Percentiles rank a stretch among this genome's conserved stretches.
phyloP scores from a whole-genome alignment of 2,888 invertebrate species.

The Allophyes oxyacanthae region DNA sequence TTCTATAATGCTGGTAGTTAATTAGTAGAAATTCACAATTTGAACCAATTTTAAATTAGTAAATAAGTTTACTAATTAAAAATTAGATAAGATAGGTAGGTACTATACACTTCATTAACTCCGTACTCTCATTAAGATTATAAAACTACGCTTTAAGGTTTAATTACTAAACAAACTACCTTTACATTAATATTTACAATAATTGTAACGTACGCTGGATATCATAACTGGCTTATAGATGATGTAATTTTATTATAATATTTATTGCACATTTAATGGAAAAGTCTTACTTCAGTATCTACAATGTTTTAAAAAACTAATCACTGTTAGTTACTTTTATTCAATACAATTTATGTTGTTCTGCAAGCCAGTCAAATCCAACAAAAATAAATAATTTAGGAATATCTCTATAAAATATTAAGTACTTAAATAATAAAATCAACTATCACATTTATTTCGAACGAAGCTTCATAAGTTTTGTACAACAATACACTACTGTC shows the following conservation, averaged over 20 bases:
- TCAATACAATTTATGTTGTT: conserved; percentile 45
- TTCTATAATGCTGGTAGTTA: conserved; percentile 57
- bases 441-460: conserved; percentile 89
- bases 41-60: conserved; percentile 68
- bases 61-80: conserved; percentile 67
- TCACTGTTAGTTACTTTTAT: conserved; percentile 28
- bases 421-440: conserved; percentile 87
- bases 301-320: conserved; percentile 33
- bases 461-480: conserved; percentile 83
- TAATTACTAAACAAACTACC: conserved; percentile 66
- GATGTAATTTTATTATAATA: conserved; percentile 45
- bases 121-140: conserved; percentile 56
- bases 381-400: conserved; percentile 86
- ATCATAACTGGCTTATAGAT: conserved; percentile 66
- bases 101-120: conserved; percentile 49
- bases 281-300: conserved; percentile 42
- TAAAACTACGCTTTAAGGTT: conserved; percentile 66
- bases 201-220: conserved; percentile 57
- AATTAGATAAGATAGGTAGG: conserved; percentile 57
- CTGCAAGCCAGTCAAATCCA: conserved; percentile 64
- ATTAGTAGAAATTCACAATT: conserved; percentile 54
- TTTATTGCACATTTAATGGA: conserved; percentile 60
- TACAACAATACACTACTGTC: conserved; percentile 69
- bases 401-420: conserved; percentile 85
- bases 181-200: conserved; percentile 75